These are phyloP conservation scores for Uria lomvia DNA, from an alignment of 2,113 vertebrate species.

Conservation along the genomic window DNA sequence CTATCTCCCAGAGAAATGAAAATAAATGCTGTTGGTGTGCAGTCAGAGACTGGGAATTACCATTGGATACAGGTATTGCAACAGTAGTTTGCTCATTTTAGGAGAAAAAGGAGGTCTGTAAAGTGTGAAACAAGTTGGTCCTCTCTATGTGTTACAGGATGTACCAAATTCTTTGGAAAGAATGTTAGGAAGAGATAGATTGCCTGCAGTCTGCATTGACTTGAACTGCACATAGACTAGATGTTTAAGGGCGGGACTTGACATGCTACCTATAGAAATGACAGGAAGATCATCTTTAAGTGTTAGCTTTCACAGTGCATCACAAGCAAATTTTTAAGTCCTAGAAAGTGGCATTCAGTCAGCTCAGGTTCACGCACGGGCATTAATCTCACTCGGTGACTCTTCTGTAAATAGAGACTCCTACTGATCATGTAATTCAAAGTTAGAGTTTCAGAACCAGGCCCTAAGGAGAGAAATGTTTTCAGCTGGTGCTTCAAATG, in stretches of 20 bases:
- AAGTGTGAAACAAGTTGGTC: not conserved
- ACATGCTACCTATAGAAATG: not conserved
- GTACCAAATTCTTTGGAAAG: not conserved
- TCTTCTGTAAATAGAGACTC: not conserved
- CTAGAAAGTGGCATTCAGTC: not conserved
- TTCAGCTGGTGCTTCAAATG: not conserved
- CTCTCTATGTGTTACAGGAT: not conserved
- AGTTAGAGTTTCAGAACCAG: not conserved
- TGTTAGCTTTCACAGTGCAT: not conserved
- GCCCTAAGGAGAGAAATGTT: not conserved
- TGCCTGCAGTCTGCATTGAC: not conserved
- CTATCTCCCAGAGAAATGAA: not conserved
- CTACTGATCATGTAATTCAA: not conserved
- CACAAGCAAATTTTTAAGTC: not conserved
- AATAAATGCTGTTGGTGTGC: not conserved
- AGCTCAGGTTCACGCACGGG: not conserved
- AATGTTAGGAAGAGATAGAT: not conserved
- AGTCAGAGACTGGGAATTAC: not conserved
- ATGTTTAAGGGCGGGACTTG: not conserved
- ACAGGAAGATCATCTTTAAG: not conserved
- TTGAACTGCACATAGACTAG: not conserved
- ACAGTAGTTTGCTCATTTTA: not conserved
- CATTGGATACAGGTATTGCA: not conserved
- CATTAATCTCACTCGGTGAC: not conserved
- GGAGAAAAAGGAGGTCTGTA: not conserved